Evolutionary conservation across 1,140 invertebrate species (phyloP).

Genomic region (Drosophila leontia): DNA sequence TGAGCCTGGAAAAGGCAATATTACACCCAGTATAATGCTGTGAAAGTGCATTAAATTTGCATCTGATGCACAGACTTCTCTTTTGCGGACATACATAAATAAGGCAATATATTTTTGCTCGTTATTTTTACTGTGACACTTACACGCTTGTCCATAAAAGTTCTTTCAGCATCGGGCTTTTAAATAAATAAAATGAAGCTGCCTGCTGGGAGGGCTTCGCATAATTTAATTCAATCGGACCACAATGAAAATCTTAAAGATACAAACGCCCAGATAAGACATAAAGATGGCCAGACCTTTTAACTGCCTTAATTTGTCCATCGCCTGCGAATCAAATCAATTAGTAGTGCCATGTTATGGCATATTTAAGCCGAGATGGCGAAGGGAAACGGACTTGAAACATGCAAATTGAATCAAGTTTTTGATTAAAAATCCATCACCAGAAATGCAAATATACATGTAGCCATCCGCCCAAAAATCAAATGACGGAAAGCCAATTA

Average conservation of each 20-base stretch:
- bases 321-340: constrained; percentile 56
- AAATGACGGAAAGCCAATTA: constrained; percentile 38
- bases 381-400: constrained; percentile 48
- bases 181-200: constrained; percentile 17
- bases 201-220: not conserved
- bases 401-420: constrained; percentile 63
- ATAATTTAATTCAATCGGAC: constrained; percentile 17
- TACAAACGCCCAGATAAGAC: not conserved
- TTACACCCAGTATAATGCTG: constrained; percentile 18
- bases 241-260: constrained; percentile 7
- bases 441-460: constrained; percentile 36
- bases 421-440: constrained; percentile 62
- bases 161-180: not conserved
- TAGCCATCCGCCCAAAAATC: constrained; percentile 20
- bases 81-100: constrained; percentile 20
- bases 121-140: constrained; percentile 21
- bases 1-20: constrained; percentile 1
- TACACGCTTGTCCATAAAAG: constrained; percentile 15
- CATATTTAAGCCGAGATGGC: constrained; percentile 27
- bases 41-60: constrained; percentile 37
- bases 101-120: constrained; percentile 17
- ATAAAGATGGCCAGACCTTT: constrained; percentile 2
- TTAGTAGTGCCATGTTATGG: constrained; percentile 54
- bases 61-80: constrained; percentile 19
- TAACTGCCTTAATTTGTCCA: constrained; percentile 28